These are phyloP conservation scores for Celastrina argiolus DNA, from an alignment of 2,888 invertebrate species.

Conservation along the genomic window DNA sequence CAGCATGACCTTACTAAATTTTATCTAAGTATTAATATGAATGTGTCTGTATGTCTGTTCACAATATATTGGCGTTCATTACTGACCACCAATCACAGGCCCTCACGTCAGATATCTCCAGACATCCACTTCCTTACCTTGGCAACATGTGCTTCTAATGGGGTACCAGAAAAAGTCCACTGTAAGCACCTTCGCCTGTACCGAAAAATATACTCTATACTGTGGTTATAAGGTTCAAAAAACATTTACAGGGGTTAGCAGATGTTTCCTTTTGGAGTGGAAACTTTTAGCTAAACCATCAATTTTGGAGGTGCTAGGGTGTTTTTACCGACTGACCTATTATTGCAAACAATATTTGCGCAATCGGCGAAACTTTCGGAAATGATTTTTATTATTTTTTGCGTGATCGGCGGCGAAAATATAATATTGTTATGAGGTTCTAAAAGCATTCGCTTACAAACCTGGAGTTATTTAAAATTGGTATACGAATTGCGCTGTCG, in stretches of 20 bases:
- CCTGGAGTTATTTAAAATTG: no score
- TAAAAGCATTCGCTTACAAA: neutral
- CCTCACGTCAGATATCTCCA: conserved; percentile 29
- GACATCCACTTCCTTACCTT: conserved; percentile 23
- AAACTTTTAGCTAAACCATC: conserved; percentile 31
- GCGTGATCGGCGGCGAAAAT: conserved; percentile 11
- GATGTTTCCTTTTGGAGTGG: neutral
- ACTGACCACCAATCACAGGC: conserved; percentile 41
- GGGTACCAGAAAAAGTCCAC: conserved; percentile 1
- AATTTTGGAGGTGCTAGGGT: conserved; percentile 30
- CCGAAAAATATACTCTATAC: neutral
- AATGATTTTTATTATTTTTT: conserved; percentile 29
- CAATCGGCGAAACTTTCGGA: conserved; percentile 28
- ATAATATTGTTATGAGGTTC: neutral
- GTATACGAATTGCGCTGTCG: no score
- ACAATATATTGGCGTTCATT: conserved; percentile 53
- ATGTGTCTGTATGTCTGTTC: neutral
- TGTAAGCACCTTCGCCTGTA: neutral
- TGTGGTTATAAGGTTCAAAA: neutral
- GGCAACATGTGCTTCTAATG: conserved; percentile 28
- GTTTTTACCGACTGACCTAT: conserved; percentile 29
- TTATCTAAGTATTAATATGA: neutral
- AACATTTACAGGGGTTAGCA: neutral
- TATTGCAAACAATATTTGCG: conserved; percentile 28
- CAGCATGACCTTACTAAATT: no score